These are phyloP conservation scores for Alexandromys fortis DNA, from an alignment of 2,113 vertebrate species.

Conservation along the genomic window DNA sequence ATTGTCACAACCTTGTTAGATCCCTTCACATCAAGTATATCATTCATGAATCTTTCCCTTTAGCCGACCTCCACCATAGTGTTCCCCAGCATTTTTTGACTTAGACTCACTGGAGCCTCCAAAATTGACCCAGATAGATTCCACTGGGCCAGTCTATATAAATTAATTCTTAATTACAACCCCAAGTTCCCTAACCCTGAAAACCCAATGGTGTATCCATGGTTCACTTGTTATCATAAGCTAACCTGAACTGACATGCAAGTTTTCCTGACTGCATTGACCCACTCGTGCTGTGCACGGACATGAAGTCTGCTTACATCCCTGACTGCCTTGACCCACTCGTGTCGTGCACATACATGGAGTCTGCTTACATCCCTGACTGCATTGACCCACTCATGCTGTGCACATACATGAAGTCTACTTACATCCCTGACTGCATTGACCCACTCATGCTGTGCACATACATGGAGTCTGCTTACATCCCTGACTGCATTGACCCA, in stretches of 20 bases:
- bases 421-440: too few species aligned
- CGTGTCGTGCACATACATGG: fast-evolving
- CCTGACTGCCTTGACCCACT: neutral
- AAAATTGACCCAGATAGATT: neutral
- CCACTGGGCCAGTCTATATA: neutral
- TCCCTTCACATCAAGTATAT: neutral
- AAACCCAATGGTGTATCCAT: neutral
- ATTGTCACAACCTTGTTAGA: neutral
- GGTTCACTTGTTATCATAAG: neutral
- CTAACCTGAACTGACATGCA: neutral
- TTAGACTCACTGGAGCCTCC: neutral
- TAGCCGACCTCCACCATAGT: neutral
- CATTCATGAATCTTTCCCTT: neutral
- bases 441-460: neutral
- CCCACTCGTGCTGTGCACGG: neutral
- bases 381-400: neutral
- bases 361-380: neutral
- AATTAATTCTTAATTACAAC: neutral
- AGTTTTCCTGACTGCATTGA: too few species aligned
- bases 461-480: neutral
- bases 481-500: too few species aligned
- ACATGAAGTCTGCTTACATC: too few species aligned
- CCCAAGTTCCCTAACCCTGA: neutral
- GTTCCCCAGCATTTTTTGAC: neutral
- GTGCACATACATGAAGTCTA: neutral